Conservation (phyloP, 2,797 vertebrate species). For the Schizopygopsis pylzovi region DNA sequence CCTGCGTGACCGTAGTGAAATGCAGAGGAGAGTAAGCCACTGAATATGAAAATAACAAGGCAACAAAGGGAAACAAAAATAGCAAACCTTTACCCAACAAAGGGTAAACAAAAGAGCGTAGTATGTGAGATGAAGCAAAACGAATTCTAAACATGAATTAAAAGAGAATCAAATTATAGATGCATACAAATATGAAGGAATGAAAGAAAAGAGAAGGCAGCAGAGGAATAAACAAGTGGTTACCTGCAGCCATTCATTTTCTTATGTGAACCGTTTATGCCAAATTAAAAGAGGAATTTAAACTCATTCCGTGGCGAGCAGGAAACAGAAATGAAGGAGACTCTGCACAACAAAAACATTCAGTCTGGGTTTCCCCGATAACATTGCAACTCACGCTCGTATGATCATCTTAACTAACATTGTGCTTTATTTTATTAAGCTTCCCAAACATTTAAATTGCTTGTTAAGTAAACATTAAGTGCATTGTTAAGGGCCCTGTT, state of each 20-base stretch:
- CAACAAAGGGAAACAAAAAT: neutral
- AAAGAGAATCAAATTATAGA: constrained; percentile 13
- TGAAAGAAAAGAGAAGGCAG: neutral
- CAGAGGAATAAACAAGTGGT: neutral
- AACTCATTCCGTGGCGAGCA: neutral
- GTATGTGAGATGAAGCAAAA: constrained; percentile 3
- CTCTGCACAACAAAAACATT: neutral
- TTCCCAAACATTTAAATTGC: neutral
- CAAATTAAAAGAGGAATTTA: neutral
- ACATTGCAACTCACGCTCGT: neutral
- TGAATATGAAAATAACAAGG: neutral
- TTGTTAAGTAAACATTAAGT: neutral
- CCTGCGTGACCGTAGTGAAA: neutral
- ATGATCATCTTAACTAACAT: neutral
- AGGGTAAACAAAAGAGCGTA: neutral
- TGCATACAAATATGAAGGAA: neutral
- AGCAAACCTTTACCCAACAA: no score
- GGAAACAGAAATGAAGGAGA: neutral
- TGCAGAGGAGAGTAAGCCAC: neutral
- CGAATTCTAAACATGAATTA: neutral
- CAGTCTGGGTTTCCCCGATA: neutral
- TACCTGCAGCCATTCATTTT: neutral
- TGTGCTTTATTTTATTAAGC: no score
- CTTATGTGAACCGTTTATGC: neutral
- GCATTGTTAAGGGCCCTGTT: neutral